phyloP scores from a whole-genome alignment of 2,113 vertebrate species.

The Ariopsis seemanni region DNA sequence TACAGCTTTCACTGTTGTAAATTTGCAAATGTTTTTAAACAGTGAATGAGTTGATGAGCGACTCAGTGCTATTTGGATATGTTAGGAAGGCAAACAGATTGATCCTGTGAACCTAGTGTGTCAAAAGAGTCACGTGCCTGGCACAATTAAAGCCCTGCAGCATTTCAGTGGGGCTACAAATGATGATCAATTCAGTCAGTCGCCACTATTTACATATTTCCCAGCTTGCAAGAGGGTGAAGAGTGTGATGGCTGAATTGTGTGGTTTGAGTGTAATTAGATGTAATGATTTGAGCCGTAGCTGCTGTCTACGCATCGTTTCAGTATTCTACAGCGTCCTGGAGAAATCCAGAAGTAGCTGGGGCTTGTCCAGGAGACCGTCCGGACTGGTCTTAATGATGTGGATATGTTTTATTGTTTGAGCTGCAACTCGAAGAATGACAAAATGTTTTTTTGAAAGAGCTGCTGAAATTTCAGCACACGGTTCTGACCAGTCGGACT shows the following conservation, averaged over 20 bases:
- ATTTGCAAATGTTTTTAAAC: conserved; percentile 22
- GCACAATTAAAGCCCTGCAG: conserved; percentile 8
- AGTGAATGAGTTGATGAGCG: not conserved
- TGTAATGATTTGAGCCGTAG: conserved; percentile 37
- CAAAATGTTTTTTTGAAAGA: not conserved
- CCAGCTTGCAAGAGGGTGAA: conserved; percentile 13
- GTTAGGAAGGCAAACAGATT: conserved; percentile 14
- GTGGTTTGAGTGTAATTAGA: conserved; percentile 44
- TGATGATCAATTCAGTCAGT: conserved; percentile 33
- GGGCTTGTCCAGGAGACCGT: not conserved
- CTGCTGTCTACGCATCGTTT: conserved; percentile 6
- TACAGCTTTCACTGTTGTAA: not conserved
- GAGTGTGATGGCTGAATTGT: conserved; percentile 16
- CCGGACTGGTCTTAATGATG: not conserved
- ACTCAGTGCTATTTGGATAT: not conserved
- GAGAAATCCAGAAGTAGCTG: not conserved
- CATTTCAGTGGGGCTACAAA: conserved; percentile 21
- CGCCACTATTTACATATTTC: conserved; percentile 24
- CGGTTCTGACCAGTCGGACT: not conserved
- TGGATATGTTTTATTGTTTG: not conserved
- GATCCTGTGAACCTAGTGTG: conserved; percentile 30
- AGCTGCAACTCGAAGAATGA: not conserved
- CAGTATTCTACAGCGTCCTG: not conserved
- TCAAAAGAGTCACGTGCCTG: conserved; percentile 18
- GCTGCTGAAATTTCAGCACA: not conserved